Evolutionary conservation across 2,888 invertebrate genomes (phyloP).

Genomic region (Erebia epiphron): DNA sequence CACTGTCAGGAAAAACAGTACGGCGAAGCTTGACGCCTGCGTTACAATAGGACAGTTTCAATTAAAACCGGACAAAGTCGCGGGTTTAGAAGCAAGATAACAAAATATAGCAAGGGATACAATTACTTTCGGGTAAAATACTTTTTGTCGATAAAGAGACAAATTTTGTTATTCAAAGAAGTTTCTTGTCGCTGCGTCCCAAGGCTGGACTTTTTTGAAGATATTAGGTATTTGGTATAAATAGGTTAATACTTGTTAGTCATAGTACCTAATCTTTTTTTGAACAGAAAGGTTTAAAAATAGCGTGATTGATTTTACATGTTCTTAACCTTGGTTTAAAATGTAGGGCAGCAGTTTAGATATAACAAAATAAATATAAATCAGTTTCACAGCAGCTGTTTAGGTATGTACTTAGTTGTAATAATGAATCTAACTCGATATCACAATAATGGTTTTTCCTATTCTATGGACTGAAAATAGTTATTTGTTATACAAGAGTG

Average conservation of each 20-base stretch:
- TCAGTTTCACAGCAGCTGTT: too few relatives aligned
- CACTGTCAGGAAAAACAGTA: too few relatives aligned
- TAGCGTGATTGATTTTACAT: conserved; percentile 2
- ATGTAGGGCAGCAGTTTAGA: conserved; percentile 2
- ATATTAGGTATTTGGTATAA: neutral
- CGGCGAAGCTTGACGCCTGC: too few relatives aligned
- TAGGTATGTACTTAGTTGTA: too few relatives aligned
- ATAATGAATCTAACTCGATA: neutral
- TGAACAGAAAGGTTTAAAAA: neutral
- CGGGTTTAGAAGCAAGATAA: neutral
- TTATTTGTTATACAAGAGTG: too few relatives aligned
- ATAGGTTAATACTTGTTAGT: conserved; percentile 8
- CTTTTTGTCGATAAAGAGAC: conserved; percentile 41
- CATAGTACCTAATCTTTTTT: conserved; percentile 9
- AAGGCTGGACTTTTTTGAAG: conserved; percentile 33
- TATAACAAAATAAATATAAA: conserved; percentile 1
- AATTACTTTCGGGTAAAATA: neutral
- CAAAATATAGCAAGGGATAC: too few relatives aligned
- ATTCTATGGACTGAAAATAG: neutral
- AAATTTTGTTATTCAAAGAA: conserved; percentile 48
- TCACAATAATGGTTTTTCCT: neutral
- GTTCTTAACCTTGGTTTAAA: conserved; percentile 2
- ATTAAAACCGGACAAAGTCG: neutral
- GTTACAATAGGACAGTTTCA: neutral
- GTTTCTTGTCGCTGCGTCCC: conserved; percentile 41